phyloP scores from a whole-genome alignment of 2,113 vertebrate genomes.

The Channa maculata region DNA sequence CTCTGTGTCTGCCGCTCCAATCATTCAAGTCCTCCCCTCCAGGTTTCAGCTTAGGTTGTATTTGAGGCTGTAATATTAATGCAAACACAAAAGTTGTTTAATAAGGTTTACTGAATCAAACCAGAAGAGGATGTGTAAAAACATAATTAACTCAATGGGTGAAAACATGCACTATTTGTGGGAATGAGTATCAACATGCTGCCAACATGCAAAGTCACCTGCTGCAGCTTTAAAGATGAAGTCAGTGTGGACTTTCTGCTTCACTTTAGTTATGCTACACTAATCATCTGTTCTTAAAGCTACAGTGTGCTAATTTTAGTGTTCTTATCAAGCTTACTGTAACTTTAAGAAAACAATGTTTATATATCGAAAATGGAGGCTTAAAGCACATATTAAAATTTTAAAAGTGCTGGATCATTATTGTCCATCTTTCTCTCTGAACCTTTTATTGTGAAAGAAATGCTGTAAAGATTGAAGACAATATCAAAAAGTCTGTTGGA shows the following conservation, averaged over 20 bases:
- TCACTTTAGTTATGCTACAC: conserved; percentile 16
- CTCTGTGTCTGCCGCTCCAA: conserved; percentile 1
- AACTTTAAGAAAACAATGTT: too few relatives aligned
- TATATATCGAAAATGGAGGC: too few relatives aligned
- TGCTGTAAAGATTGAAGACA: neutral
- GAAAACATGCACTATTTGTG: too few relatives aligned
- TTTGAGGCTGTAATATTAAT: neutral
- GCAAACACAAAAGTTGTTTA: neutral
- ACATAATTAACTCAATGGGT: too few relatives aligned
- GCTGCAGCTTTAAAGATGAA: conserved; percentile 23
- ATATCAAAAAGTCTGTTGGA: neutral
- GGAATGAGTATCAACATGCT: neutral
- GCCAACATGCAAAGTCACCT: neutral
- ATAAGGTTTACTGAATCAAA: neutral
- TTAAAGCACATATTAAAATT: too few relatives aligned
- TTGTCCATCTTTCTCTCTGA: conserved; percentile 1
- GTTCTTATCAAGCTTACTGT: too few relatives aligned
- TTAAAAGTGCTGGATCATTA: too few relatives aligned
- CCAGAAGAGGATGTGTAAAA: too few relatives aligned
- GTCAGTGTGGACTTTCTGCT: neutral
- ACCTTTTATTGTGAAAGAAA: neutral
- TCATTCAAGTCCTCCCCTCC: neutral
- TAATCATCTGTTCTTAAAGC: conserved; percentile 13
- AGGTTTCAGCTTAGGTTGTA: neutral
- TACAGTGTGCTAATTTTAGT: too few relatives aligned